Base-by-base conservation (phyloP, 2,888 invertebrate species). In the Epistrophella euchroma region DNA sequence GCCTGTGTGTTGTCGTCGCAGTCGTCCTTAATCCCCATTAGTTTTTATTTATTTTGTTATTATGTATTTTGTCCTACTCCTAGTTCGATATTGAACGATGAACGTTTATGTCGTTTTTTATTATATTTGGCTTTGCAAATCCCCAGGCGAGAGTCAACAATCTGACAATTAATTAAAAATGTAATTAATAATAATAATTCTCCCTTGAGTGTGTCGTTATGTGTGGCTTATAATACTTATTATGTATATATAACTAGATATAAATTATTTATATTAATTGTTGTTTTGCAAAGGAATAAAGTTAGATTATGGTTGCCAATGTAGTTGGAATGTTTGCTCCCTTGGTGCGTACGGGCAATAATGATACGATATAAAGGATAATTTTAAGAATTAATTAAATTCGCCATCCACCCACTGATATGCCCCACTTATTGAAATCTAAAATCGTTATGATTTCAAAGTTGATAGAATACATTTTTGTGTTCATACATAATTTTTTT, bases 121-220 rank as follows among this genome's bases (percentile, higher is more conserved):
- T 47, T 32, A 37, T 64, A 35, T 78, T 70, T 37, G 37, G 35
- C 35, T 52, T 64, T 45, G 11, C 40, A 77, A 32, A 43, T 78
- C 64, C 73, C 81, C 62, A 62, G 62, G 71, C 68, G 56, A 66
- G 60, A 81, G 77, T 70, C 81, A 81, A 77, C 85, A 86, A 86
- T 82, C 82, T 86, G 86, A 78, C 86, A 86, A 86, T 86, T 82
- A 86, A 86, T 86, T 86, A 86, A 81, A 81, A 78, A 68, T 52
- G 68, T 64, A 77, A 77, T 82, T 86, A 86, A 86, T 86, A 82
- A 86, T 74, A 74, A 82, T 74, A 74, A 52, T 52, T 81, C 32
- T 60, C 72, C 50, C 60, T 73, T 68, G 80, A 80, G 85, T 72
- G 75, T 52, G 64, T 28, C 40, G 60, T 68, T 71, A 77, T 77